Evolutionary conservation across 1,140 invertebrate genomes (phyloP), one percentile per base, ranked within the genome.

Genomic region (Camponotus vicinus): DNA sequence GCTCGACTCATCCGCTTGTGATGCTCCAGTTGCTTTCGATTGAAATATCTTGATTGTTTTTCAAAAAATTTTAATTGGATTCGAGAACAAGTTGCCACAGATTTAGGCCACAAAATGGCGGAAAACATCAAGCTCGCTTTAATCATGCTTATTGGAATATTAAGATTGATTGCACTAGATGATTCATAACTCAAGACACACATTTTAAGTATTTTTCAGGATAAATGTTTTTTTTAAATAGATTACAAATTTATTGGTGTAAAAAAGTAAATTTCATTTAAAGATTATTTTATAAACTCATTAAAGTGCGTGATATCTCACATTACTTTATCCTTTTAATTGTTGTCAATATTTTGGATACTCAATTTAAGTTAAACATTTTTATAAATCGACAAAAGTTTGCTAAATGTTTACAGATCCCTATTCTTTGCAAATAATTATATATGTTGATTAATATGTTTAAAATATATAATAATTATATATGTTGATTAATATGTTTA

Each of bases 41-140:
- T 49, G 13, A 2, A 18, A 6, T 52, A 6, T 27, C 32, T 57
- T 13, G 21, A 40, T 59, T 11, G 18, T 52, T 42, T 42, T 63
- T n/a, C 15, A 18, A 6, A 0, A 61, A 18, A 11, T 7, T 40
- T 40, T 27, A 27, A 13, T 18, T 45, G 9, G 15, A 34, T 3
- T 32, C n/a, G 7, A 40, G 55, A 73, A 57, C 27, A 7, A 40
- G 15, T 32, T 27, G 15, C 42, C 21, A 2, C 8, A 49, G n/a
- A 57, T 52, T 8, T 4, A 76, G 3, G 37, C 13, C 59, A 34
- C 52, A 78, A 78, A 77, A 66, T 78, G 59, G 59, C 40, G 59
- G 40, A 45, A 66, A 49, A 21, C 21, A 32, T 63, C 32, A 27
- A 37, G 52, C 32, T 15, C 4, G 3, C 15, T 55, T 9, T 55